These are phyloP conservation scores for Pagrus major DNA, from an alignment of 2,113 vertebrate species.

Conservation along the genomic window DNA sequence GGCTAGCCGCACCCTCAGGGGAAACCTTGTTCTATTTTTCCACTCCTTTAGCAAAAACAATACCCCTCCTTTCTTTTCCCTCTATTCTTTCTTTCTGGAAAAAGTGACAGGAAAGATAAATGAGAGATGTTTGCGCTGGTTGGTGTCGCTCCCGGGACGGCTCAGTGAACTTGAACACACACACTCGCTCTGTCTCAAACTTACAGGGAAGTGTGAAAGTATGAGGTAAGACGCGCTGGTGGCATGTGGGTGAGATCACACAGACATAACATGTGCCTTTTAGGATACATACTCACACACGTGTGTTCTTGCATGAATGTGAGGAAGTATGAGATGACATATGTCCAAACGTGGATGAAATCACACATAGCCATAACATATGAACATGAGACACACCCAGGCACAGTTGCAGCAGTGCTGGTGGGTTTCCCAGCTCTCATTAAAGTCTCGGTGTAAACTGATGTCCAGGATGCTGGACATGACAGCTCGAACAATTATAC, in stretches of 20 bases:
- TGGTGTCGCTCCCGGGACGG: not conserved
- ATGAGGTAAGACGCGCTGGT: constrained; percentile 1
- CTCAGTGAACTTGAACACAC: constrained; percentile 22
- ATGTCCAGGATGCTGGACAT: not conserved
- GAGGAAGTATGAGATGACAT: constrained; percentile 3
- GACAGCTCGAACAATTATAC: not conserved
- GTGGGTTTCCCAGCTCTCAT: constrained; percentile 10
- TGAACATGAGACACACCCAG: constrained; percentile 17
- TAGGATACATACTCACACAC: not conserved
- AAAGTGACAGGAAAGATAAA: constrained; percentile 48
- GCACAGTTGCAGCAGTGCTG: not conserved
- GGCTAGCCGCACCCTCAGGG: constrained; percentile 42
- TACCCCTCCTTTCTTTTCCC: constrained; percentile 39
- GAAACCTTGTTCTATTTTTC: constrained; percentile 50
- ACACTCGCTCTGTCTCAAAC: not conserved
- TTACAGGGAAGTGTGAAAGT: constrained; percentile 27
- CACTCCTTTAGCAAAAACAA: constrained; percentile 64
- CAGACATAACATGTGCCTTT: constrained; percentile 7
- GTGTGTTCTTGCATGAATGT: not conserved
- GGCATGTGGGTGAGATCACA: constrained; percentile 12
- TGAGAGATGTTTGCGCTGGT: constrained; percentile 26
- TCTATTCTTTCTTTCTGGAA: constrained; percentile 49
- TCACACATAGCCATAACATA: not conserved
- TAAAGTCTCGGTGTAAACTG: constrained; percentile 2
- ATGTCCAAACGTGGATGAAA: not conserved